Evolutionary conservation across 2,797 vertebrate genomes (phyloP).

Genomic region (Meda fulgida): DNA sequence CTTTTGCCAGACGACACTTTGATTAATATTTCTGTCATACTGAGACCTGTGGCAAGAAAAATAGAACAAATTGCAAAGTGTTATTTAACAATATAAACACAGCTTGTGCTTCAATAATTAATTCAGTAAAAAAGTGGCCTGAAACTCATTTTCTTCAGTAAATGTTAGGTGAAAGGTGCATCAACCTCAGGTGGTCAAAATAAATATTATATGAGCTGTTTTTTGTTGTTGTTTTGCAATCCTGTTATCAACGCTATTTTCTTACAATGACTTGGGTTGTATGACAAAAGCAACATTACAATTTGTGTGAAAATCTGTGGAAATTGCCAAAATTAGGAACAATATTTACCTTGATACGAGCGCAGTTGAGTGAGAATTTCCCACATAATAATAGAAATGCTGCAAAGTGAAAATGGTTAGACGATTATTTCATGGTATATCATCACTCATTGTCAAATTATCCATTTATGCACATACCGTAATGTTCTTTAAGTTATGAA

Average conservation of each 20-base stretch:
- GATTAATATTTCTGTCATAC: slow-evolving; percentile 81
- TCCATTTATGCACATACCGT: background rate
- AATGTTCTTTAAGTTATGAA: background rate
- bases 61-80: slow-evolving; percentile 18
- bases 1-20: slow-evolving; percentile 81
- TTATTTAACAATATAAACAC: slow-evolving; percentile 7
- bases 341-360: slow-evolving; percentile 80
- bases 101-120: background rate
- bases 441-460: background rate
- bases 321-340: slow-evolving; percentile 21
- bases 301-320: background rate
- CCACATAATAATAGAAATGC: slow-evolving; percentile 88
- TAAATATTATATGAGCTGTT: background rate
- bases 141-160: background rate
- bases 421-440: background rate
- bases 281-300: background rate
- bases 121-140: background rate
- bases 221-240: background rate
- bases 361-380: slow-evolving; percentile 90
- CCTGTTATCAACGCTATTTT: background rate
- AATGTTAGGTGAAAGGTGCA: background rate
- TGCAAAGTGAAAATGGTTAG: slow-evolving; percentile 57
- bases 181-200: background rate
- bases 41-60: slow-evolving; percentile 75
- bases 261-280: background rate